These are phyloP conservation scores for Oryzias curvinotus DNA, from an alignment of 2,113 vertebrate genomes.

Conservation along the genomic window DNA sequence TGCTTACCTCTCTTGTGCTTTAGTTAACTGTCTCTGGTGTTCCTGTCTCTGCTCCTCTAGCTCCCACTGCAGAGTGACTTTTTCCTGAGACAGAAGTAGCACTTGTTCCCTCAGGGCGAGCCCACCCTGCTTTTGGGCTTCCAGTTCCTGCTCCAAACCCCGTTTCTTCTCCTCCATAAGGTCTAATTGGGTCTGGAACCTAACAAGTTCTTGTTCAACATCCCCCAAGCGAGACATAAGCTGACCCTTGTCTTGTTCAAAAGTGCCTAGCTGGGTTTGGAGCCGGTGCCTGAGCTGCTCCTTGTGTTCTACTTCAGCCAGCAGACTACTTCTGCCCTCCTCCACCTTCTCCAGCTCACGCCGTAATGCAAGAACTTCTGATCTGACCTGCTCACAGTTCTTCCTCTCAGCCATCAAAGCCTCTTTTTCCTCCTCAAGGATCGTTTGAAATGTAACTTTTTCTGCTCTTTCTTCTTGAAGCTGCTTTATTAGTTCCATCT, in stretches of 20 bases:
- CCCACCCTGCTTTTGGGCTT: constrained; percentile 37
- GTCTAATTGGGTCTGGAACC: constrained; percentile 44
- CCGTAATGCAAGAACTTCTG: constrained; percentile 40
- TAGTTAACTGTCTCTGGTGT: constrained; percentile 67
- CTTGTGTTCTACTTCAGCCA: constrained; percentile 43
- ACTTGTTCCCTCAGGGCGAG: constrained; percentile 44
- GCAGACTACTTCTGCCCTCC: constrained; percentile 38
- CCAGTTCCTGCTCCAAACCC: constrained; percentile 29
- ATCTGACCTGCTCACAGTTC: constrained; percentile 44
- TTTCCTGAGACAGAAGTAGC: constrained; percentile 60
- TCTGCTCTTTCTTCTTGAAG: constrained; percentile 49
- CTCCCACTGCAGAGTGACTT: constrained; percentile 69
- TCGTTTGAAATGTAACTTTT: constrained; percentile 31
- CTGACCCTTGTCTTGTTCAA: constrained; percentile 31
- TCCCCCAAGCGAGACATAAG: constrained; percentile 39
- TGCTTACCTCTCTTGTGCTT: constrained; percentile 77
- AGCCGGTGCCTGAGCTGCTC: constrained; percentile 30
- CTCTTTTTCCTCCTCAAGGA: constrained; percentile 27
- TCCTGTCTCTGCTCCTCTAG: constrained; percentile 75
- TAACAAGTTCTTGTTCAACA: constrained; percentile 10
- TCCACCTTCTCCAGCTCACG: constrained; percentile 29
- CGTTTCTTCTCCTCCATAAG: constrained; percentile 16
- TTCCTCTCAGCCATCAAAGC: constrained; percentile 46
- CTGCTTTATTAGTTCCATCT: constrained; percentile 24
- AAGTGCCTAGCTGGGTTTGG: constrained; percentile 16